phyloP scores from a whole-genome alignment of 2,113 vertebrate species.

The Sander vitreus region DNA sequence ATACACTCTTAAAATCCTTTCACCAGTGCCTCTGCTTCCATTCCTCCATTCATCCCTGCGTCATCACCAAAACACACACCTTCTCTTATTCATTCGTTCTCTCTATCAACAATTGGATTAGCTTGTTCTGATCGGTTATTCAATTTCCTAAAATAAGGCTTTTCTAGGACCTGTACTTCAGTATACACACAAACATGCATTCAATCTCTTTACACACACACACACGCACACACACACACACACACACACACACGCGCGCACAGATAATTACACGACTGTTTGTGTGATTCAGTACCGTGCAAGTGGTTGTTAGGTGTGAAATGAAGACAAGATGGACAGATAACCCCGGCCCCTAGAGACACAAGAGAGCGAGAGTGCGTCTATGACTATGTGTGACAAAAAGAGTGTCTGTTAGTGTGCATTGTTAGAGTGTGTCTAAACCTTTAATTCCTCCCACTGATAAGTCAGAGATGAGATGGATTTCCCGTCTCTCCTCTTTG shows the following conservation, averaged over 20 bases:
- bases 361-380: not conserved
- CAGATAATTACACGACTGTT: constrained; percentile 53
- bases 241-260: not conserved
- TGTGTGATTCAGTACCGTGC: constrained; percentile 46
- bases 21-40: not conserved
- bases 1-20: not conserved
- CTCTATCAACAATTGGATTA: constrained; percentile 10
- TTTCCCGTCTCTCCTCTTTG: constrained; percentile 34
- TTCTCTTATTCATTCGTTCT: not conserved
- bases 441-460: constrained; percentile 38
- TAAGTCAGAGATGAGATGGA: constrained; percentile 52
- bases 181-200: constrained; percentile 10
- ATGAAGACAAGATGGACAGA: constrained; percentile 61
- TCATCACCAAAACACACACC: not conserved
- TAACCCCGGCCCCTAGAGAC: constrained; percentile 41
- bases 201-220: not conserved
- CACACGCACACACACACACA: not conserved
- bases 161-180: not conserved
- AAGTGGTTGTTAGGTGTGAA: constrained; percentile 71
- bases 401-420: not conserved
- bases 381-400: constrained; percentile 7
- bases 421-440: constrained; percentile 36
- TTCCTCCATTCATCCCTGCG: not conserved
- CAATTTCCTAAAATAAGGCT: constrained; percentile 31
- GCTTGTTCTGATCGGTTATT: constrained; percentile 19